A percentile compares a stretch with the other conserved stretches of the same genome.
Evolutionary conservation across 2,888 invertebrate species (phyloP).

Genomic region (Sphaerophoria rueppellii): DNA sequence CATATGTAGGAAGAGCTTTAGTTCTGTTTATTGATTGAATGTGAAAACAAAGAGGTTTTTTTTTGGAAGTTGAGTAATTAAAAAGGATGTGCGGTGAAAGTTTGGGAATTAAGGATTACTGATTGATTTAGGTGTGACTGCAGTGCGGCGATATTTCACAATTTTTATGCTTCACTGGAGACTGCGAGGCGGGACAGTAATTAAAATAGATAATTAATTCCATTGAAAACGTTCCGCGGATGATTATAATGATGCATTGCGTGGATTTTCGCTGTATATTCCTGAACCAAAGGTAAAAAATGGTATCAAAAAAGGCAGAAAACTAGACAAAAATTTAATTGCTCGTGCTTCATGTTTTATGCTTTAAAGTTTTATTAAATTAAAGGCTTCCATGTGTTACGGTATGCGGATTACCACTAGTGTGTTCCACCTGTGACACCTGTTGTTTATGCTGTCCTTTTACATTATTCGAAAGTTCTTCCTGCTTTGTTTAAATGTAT

Average conservation of each 20-base stretch:
- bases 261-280: neutral
- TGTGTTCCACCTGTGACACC: too few species aligned
- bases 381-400: too few species aligned
- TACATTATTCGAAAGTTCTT: too few species aligned
- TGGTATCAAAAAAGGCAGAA: too few species aligned
- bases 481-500: too few species aligned
- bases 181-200: neutral
- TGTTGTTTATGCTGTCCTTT: too few species aligned
- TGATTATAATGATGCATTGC: neutral
- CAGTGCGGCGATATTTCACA: conserved; percentile 27
- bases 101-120: conserved; percentile 56
- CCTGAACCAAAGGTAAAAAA: too few species aligned
- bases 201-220: conserved; percentile 51
- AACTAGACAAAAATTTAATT: too few species aligned
- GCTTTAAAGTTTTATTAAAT: too few species aligned
- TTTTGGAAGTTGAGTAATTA: conserved; percentile 49
- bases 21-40: neutral
- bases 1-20: neutral
- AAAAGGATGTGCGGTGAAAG: conserved; percentile 26
- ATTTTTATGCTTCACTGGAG: conserved; percentile 34
- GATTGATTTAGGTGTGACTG: conserved; percentile 63
- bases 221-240: neutral
- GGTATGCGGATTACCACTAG: too few species aligned
- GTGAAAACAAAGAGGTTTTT: conserved; percentile 46
- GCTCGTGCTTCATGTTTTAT: too few species aligned